Percentiles rank a stretch among this genome's conserved stretches.
Evolutionary conservation across 2,113 vertebrate species (phyloP).

Genomic region (Isichthys henryi): DNA sequence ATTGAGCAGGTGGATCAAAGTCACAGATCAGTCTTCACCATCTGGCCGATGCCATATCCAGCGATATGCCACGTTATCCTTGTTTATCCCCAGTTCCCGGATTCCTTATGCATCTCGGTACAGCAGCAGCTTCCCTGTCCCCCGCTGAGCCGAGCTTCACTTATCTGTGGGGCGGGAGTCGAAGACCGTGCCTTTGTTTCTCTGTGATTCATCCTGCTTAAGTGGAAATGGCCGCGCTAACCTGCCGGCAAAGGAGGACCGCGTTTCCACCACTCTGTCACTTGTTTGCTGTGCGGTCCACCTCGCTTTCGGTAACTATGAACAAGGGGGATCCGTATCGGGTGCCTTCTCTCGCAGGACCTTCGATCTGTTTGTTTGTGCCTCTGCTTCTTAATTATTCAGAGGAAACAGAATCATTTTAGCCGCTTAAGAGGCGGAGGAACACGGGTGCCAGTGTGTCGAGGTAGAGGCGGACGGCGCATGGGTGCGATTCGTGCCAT

Average conservation of each 20-base stretch:
- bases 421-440: slow-evolving; percentile 6
- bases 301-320: neutral
- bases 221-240: neutral
- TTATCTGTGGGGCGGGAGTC: neutral
- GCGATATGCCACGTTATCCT: neutral
- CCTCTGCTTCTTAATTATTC: slow-evolving; percentile 39
- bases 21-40: neutral
- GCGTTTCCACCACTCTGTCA: neutral
- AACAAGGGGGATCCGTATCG: neutral
- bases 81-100: neutral
- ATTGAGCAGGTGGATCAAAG: neutral
- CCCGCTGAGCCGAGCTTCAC: neutral
- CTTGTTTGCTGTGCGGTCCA: neutral
- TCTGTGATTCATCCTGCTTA: neutral
- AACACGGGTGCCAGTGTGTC: neutral
- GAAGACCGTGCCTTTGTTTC: neutral
- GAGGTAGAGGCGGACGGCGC: neutral
- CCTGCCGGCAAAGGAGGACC: neutral
- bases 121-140: neutral
- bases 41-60: neutral
- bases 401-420: slow-evolving; percentile 24
- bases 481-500: neutral
- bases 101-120: neutral
- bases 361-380: slow-evolving; percentile 41
- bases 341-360: neutral